Percentiles rank a stretch among this genome's conserved stretches.
Evolutionary conservation across 2,888 invertebrate genomes (phyloP).

Genomic region (Drosophila dives): DNA sequence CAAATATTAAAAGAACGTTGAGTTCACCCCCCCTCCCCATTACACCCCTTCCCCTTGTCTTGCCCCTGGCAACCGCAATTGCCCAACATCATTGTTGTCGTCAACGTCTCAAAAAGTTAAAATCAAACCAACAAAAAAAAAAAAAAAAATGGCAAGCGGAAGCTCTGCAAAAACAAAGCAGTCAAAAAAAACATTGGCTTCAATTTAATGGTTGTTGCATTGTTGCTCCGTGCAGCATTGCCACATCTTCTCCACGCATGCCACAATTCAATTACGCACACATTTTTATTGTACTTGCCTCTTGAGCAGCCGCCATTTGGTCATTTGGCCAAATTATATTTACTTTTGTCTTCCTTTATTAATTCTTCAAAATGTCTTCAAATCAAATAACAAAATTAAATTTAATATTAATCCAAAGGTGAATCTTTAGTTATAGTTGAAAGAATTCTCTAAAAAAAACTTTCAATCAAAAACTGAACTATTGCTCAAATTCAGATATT

Average conservation of each 20-base stretch:
- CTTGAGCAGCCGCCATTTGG: background rate
- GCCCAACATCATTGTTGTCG: constrained; percentile 24
- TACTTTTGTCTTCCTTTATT: background rate
- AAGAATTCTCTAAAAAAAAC: background rate
- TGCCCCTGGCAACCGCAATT: constrained; percentile 37
- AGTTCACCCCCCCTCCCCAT: background rate
- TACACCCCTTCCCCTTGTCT: background rate
- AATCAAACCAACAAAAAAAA: constrained; percentile 1
- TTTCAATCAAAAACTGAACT: too few relatives aligned
- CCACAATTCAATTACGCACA: background rate
- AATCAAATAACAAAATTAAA: background rate
- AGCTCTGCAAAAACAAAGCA: constrained; percentile 37
- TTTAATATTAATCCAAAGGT: background rate
- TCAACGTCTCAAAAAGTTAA: constrained; percentile 50
- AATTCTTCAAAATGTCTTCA: too few relatives aligned
- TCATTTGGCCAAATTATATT: background rate
- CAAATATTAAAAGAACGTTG: constrained; percentile 36
- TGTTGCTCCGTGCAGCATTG: constrained; percentile 1
- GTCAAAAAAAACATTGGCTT: constrained; percentile 3
- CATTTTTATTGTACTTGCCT: background rate
- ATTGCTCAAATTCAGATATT: background rate
- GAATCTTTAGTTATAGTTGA: background rate
- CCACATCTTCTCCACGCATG: constrained; percentile 1
- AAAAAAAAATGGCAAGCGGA: constrained; percentile 38
- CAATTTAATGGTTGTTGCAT: background rate